phyloP scores from a whole-genome alignment of 2,113 vertebrate species.

The Limnothrissa miodon region DNA sequence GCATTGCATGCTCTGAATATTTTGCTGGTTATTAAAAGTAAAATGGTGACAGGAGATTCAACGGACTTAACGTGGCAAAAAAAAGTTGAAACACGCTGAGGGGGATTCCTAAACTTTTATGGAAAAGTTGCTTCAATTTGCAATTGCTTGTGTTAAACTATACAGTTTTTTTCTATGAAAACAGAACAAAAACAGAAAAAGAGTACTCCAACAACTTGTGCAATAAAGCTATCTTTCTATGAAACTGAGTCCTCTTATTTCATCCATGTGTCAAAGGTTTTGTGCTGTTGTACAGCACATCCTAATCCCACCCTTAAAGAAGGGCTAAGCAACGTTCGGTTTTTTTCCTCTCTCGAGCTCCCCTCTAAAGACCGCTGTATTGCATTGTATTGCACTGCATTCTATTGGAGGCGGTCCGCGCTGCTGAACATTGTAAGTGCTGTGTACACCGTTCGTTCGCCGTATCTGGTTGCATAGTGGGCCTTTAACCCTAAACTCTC shows the following conservation, averaged over 20 bases:
- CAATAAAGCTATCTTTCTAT: constrained; percentile 99
- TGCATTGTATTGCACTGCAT: too few relatives aligned
- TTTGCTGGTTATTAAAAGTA: constrained; percentile 85
- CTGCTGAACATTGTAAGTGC: too few relatives aligned
- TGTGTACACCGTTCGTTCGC: too few relatives aligned
- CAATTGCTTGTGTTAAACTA: constrained; percentile 98
- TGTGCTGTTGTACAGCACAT: background rate
- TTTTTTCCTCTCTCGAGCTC: too few relatives aligned
- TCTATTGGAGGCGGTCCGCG: too few relatives aligned
- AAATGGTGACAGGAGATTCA: constrained; percentile 65
- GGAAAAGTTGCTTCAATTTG: constrained; percentile 90
- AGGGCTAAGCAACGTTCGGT: too few relatives aligned
- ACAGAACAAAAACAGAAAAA: constrained; percentile 83
- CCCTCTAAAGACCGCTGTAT: too few relatives aligned
- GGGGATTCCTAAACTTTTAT: constrained; percentile 73
- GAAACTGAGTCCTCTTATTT: constrained; percentile 57
- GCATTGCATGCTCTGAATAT: constrained; percentile 90
- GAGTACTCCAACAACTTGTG: constrained; percentile 91
- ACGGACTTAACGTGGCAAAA: constrained; percentile 59
- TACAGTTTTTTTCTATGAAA: constrained; percentile 92
- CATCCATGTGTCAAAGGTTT: constrained; percentile 49
- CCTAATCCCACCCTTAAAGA: too few relatives aligned
- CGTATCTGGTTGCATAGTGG: too few relatives aligned
- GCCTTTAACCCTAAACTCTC: too few relatives aligned
- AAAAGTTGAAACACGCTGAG: constrained; percentile 64